phyloP scores from a whole-genome alignment of 2,113 vertebrate species.

The Rhea americana region DNA sequence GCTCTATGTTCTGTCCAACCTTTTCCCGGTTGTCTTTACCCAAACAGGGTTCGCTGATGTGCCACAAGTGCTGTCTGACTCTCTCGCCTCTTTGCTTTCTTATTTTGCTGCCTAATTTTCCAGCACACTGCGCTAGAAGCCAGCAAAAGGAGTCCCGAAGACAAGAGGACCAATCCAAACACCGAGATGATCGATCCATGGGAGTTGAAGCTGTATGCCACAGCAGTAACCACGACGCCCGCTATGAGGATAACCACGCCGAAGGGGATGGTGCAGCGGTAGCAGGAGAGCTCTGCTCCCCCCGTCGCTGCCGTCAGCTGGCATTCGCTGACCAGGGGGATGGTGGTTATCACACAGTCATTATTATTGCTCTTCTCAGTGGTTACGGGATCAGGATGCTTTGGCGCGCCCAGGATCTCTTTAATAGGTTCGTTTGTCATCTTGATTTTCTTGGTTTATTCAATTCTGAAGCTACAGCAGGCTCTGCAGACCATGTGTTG shows the following conservation, averaged over 20 bases:
- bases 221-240: conserved; percentile 87
- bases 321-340: conserved; percentile 87
- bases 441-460: not conserved
- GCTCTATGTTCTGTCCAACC: not conserved
- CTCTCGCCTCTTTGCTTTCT: conserved; percentile 90
- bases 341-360: conserved; percentile 72
- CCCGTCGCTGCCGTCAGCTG: conserved; percentile 91
- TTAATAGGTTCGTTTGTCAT: conserved; percentile 88
- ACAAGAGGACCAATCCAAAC: conserved; percentile 89
- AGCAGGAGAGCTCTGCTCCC: conserved; percentile 92
- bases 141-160: conserved; percentile 84
- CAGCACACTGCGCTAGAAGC: conserved; percentile 88
- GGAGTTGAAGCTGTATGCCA: conserved; percentile 97
- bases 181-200: conserved; percentile 96
- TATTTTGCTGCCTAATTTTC: conserved; percentile 85
- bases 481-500: not conserved
- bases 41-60: conserved; percentile 86
- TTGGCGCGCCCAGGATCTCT: conserved; percentile 80
- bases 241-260: conserved; percentile 94
- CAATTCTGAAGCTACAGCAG: conserved; percentile 27
- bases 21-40: conserved; percentile 48
- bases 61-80: conserved; percentile 90
- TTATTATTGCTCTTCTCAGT: conserved; percentile 76
- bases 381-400: conserved; percentile 68
- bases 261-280: conserved; percentile 93